These are phyloP conservation scores for Ctenochaetus hawaiiensis DNA, from an alignment of 2,797 vertebrate species.

Conservation along the genomic window DNA sequence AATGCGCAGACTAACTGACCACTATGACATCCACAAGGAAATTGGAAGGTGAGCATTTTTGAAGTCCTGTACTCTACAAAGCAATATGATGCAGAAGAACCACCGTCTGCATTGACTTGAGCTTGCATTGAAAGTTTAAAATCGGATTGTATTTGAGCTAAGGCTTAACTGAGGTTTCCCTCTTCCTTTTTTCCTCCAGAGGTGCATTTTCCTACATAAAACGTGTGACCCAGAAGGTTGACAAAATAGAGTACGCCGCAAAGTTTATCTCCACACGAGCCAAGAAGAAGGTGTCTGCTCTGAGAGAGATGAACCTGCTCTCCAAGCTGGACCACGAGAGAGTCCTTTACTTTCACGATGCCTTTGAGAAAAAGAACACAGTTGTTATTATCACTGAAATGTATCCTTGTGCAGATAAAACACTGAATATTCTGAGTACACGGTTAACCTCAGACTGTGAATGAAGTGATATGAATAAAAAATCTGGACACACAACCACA, in stretches of 20 bases:
- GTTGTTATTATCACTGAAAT: slow-evolving; percentile 94
- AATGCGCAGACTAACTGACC: slow-evolving; percentile 91
- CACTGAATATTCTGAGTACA: not conserved
- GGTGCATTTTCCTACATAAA: slow-evolving; percentile 97
- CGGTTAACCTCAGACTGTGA: not conserved
- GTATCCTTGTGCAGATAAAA: slow-evolving; percentile 87
- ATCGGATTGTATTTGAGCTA: not conserved
- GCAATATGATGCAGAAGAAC: not conserved
- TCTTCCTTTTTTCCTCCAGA: slow-evolving; percentile 74
- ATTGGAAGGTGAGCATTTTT: slow-evolving; percentile 89
- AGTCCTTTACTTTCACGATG: slow-evolving; percentile 94
- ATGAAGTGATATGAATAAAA: not conserved
- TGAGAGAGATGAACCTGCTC: slow-evolving; percentile 91
- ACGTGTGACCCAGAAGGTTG: slow-evolving; percentile 91
- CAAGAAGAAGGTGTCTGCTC: slow-evolving; percentile 89
- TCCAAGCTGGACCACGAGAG: slow-evolving; percentile 93
- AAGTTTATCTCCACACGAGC: slow-evolving; percentile 95
- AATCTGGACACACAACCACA: too few species aligned
- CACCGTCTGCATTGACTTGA: not conserved
- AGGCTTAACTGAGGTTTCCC: not conserved
- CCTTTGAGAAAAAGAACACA: slow-evolving; percentile 95
- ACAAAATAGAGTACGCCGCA: slow-evolving; percentile 91
- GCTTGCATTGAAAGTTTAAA: too few species aligned
- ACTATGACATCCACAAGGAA: slow-evolving; percentile 95
- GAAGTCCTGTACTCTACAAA: not conserved